phyloP scores from a whole-genome alignment of 2,113 vertebrate species.

The Labrus mixtus region DNA sequence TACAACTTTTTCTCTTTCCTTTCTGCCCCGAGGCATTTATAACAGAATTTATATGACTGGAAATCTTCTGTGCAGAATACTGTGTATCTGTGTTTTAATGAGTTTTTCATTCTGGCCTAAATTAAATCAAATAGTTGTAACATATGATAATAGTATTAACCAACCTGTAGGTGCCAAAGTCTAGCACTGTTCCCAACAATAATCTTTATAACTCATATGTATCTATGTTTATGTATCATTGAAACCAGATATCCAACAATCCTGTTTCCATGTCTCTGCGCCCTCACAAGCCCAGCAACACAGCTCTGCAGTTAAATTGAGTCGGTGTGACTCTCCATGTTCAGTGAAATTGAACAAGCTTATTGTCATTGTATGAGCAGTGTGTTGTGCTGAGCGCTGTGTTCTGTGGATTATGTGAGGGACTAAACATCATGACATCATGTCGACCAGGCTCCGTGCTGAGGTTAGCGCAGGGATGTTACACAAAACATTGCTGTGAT shows the following conservation, averaged over 20 bases:
- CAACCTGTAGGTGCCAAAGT: slow-evolving; percentile 31
- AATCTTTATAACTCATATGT: slow-evolving; percentile 24
- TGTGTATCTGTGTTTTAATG: not conserved
- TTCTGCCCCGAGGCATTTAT: slow-evolving; percentile 10
- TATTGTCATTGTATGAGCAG: slow-evolving; percentile 43
- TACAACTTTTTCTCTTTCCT: not conserved
- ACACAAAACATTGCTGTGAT: slow-evolving; percentile 1
- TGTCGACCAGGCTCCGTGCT: slow-evolving; percentile 20
- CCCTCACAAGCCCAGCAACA: slow-evolving; percentile 21
- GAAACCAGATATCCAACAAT: slow-evolving; percentile 44
- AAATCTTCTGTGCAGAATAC: slow-evolving; percentile 25
- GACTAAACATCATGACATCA: slow-evolving; percentile 40
- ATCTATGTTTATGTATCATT: not conserved
- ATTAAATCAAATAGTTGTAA: slow-evolving; percentile 2
- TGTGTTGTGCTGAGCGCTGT: slow-evolving; percentile 19
- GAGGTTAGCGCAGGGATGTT: slow-evolving; percentile 4
- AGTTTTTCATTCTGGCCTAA: slow-evolving; percentile 1
- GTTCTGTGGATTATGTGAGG: slow-evolving; percentile 37
- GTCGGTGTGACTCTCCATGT: slow-evolving; percentile 43
- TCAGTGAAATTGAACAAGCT: slow-evolving; percentile 58
- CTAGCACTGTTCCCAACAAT: slow-evolving; percentile 40
- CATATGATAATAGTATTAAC: slow-evolving; percentile 42
- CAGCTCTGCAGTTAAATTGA: slow-evolving; percentile 41
- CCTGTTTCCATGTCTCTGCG: slow-evolving; percentile 33
- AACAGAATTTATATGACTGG: slow-evolving; percentile 22